A percentile compares a stretch with the other conserved stretches of the same genome.
These are phyloP conservation scores for Emesis russula DNA, from an alignment of 2,888 invertebrate species.

Conservation along the genomic window DNA sequence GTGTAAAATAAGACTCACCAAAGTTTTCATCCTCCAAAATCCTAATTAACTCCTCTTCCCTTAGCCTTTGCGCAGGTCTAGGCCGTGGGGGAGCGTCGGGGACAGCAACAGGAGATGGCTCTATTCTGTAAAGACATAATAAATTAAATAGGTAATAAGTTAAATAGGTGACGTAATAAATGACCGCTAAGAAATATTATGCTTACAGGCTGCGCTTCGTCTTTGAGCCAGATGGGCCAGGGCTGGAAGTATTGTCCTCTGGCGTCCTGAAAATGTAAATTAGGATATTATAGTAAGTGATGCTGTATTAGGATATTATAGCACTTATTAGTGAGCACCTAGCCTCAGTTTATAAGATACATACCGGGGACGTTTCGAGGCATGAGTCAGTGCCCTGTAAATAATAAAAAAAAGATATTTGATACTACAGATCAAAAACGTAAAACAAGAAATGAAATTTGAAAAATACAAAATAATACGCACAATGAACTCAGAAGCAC, in stretches of 20 bases:
- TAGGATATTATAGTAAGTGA: slow-evolving; percentile 1
- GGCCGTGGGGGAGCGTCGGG: slow-evolving; percentile 1
- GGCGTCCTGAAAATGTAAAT: slow-evolving; percentile 1
- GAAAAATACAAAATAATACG: neutral
- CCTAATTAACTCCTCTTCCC: neutral
- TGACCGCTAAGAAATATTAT: slow-evolving; percentile 1
- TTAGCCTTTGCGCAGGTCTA: neutral
- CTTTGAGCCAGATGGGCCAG: neutral
- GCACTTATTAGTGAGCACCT: neutral
- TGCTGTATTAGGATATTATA: slow-evolving; percentile 1
- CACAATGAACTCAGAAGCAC: neutral
- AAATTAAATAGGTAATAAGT: slow-evolving; percentile 1
- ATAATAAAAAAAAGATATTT: slow-evolving; percentile 1
- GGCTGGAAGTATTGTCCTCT: neutral
- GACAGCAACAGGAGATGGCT: neutral
- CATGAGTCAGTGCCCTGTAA: neutral
- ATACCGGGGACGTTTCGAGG: slow-evolving; percentile 1
- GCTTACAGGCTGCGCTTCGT: neutral
- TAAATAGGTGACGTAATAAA: slow-evolving; percentile 1
- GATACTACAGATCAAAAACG: slow-evolving; percentile 1
- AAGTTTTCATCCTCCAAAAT: neutral
- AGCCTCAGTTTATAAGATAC: neutral
- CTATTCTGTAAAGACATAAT: neutral
- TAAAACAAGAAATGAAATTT: slow-evolving; percentile 1
- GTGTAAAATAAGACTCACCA: neutral